Evolutionary conservation across 2,888 invertebrate species (phyloP).

Genomic region (Philonicus albiceps): DNA sequence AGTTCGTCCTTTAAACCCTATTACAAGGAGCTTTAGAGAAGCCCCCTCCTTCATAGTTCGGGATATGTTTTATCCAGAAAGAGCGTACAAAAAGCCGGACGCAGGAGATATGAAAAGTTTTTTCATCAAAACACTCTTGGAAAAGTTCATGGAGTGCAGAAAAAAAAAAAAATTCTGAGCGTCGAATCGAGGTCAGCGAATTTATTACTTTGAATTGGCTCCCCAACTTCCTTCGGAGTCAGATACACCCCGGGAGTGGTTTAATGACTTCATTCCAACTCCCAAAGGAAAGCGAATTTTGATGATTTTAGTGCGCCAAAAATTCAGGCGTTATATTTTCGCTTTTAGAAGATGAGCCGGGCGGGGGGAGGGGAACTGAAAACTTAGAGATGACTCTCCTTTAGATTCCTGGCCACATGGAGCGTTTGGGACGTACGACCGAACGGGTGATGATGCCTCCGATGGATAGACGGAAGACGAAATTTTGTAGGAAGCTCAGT

Average conservation of each 20-base stretch:
- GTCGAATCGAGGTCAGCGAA: conserved; percentile 15
- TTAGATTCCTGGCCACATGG: neutral
- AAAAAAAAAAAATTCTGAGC: no score
- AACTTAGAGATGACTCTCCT: neutral
- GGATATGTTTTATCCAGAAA: neutral
- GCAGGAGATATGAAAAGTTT: conserved; percentile 2
- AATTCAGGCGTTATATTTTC: neutral
- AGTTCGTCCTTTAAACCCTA: neutral
- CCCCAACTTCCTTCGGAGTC: neutral
- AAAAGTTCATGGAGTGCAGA: conserved; percentile 2
- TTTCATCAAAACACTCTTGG: conserved; percentile 14
- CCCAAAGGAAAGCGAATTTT: conserved; percentile 6
- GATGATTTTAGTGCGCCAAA: conserved; percentile 2
- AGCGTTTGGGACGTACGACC: neutral
- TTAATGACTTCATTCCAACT: conserved; percentile 19
- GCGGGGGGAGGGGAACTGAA: neutral
- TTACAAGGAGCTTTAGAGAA: neutral
- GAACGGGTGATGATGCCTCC: neutral
- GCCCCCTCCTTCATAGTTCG: neutral
- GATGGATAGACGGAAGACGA: neutral
- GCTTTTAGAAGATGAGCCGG: neutral
- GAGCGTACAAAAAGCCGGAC: neutral
- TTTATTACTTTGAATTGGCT: conserved; percentile 18
- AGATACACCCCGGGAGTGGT: neutral
- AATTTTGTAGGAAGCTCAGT: neutral